phyloP scores from a whole-genome alignment of 2,797 vertebrate species.

The Sebastiscus tertius region DNA sequence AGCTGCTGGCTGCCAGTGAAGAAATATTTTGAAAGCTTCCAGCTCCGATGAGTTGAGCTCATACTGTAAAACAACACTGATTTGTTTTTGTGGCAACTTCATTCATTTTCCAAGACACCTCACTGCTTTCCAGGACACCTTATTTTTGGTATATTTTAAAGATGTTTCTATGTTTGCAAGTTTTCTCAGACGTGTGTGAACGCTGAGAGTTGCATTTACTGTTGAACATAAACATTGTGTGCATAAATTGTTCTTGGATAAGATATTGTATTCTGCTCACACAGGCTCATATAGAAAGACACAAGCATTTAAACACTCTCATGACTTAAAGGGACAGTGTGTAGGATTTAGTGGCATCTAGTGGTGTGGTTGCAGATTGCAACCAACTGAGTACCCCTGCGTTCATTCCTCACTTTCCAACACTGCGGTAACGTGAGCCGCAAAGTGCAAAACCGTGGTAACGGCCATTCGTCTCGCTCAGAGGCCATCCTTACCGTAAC shows the following conservation, averaged over 20 bases:
- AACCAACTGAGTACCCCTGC: too few species aligned
- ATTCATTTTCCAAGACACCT: not conserved
- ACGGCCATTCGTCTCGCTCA: accelerated
- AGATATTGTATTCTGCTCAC: too few species aligned
- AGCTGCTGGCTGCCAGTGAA: not conserved
- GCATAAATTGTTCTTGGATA: not conserved
- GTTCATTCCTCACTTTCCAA: accelerated
- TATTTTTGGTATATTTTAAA: not conserved
- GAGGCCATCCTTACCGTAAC: too few species aligned
- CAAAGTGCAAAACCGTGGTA: too few species aligned
- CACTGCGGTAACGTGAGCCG: too few species aligned
- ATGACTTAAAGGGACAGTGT: too few species aligned
- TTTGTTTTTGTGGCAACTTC: not conserved
- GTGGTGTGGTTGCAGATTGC: too few species aligned
- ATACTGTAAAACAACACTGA: not conserved
- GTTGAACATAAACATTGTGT: not conserved
- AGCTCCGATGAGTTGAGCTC: not conserved
- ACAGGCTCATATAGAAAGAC: too few species aligned
- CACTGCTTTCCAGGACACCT: not conserved
- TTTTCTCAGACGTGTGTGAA: not conserved
- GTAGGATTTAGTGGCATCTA: accelerated
- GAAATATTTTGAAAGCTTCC: not conserved
- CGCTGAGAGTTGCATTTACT: not conserved
- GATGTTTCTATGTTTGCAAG: not conserved
- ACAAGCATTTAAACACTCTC: too few species aligned